These are phyloP conservation scores for Ethmia dodecea DNA, from an alignment of 2,888 invertebrate species.

Conservation along the genomic window DNA sequence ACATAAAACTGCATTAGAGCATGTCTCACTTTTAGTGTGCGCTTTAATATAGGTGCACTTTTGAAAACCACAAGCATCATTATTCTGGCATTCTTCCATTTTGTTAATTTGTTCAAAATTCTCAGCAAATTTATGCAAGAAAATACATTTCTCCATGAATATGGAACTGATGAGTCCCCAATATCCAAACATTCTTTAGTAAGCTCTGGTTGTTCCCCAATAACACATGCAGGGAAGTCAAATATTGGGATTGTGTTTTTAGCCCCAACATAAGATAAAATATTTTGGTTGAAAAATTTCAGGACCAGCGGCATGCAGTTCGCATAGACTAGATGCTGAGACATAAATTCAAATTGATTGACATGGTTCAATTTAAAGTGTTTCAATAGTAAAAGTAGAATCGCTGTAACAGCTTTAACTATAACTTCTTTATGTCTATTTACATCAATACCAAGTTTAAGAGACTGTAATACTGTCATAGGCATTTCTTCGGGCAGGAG, in stretches of 20 bases:
- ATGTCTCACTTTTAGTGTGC: constrained; percentile 96
- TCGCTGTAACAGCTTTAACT: constrained; percentile 95
- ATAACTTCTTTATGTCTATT: constrained; percentile 99
- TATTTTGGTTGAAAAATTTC: constrained; percentile 99
- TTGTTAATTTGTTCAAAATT: constrained; percentile 98
- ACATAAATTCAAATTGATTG: constrained; percentile 99
- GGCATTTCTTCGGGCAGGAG: constrained; percentile 98
- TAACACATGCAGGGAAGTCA: constrained; percentile 97
- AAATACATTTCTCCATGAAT: constrained; percentile 98
- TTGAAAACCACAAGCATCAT: constrained; percentile 99
- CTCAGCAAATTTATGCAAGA: constrained; percentile 97
- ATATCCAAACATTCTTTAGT: constrained; percentile 94
- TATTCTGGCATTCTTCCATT: constrained; percentile 99
- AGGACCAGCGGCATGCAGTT: constrained; percentile 98
- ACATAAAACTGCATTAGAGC: constrained; percentile 99
- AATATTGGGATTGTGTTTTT: constrained; percentile 95
- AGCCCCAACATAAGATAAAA: constrained; percentile 94
- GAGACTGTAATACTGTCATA: constrained; percentile 94
- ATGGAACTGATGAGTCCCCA: constrained; percentile 86
- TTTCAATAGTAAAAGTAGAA: constrained; percentile 93
- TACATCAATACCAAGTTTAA: constrained; percentile 97
- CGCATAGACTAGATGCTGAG: constrained; percentile 98
- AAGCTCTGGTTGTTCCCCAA: constrained; percentile 95
- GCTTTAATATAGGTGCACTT: constrained; percentile 98
- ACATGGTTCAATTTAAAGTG: constrained; percentile 98